These are phyloP conservation scores for Cyphomyrus discorhynchus DNA, from an alignment of 2,113 vertebrate species.

Conservation along the genomic window DNA sequence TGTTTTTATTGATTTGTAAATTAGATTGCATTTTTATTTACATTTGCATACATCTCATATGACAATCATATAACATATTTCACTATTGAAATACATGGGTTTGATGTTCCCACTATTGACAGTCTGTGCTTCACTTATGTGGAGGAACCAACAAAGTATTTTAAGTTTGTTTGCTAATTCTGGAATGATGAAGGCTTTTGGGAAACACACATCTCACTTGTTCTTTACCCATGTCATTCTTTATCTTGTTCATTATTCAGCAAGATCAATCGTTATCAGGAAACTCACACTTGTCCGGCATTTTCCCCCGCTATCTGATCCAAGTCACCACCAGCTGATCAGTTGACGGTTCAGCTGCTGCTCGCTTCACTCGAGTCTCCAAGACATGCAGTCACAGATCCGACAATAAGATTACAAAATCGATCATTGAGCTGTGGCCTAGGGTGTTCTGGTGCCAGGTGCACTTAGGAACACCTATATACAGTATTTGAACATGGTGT, in stretches of 20 bases:
- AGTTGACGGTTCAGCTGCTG: not conserved
- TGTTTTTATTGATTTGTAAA: not conserved
- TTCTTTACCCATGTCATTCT: not conserved
- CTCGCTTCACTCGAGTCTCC: not conserved
- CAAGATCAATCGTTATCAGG: not conserved
- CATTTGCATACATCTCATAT: not conserved
- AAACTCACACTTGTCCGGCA: not conserved
- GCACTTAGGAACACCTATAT: not conserved
- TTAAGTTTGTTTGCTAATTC: not conserved
- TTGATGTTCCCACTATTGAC: not conserved
- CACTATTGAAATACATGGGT: not conserved
- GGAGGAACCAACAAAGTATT: not conserved
- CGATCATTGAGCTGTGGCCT: not conserved
- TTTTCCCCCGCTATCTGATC: not conserved
- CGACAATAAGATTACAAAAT: not conserved
- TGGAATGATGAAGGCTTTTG: not conserved
- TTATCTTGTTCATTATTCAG: not conserved
- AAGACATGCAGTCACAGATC: not conserved
- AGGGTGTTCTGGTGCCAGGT: not conserved
- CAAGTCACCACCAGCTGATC: not conserved
- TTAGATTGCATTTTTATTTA: not conserved
- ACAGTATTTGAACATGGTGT: not conserved
- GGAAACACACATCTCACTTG: not conserved
- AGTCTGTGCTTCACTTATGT: not conserved
- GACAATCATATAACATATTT: not conserved